Conservation (phyloP, 2,888 invertebrate genomes). For the Iselma pallidipennis region DNA sequence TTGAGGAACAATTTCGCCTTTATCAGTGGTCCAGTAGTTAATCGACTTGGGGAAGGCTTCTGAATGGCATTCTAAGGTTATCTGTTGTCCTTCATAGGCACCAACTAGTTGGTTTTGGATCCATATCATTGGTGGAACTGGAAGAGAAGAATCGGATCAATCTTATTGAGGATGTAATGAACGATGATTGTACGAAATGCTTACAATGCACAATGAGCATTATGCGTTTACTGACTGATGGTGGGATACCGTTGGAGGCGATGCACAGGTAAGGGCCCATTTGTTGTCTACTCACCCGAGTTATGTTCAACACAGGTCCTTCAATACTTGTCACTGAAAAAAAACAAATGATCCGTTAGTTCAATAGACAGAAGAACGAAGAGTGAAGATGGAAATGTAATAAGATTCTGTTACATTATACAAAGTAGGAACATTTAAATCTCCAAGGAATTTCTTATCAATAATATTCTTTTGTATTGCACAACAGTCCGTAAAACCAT, state of each 20-base stretch:
- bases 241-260: constrained; percentile 80
- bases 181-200: constrained; percentile 50
- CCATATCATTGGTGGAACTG: constrained; percentile 85
- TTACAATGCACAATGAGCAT: constrained; percentile 84
- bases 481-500: neutral
- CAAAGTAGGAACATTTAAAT: neutral
- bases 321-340: constrained; percentile 65
- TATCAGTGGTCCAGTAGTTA: constrained; percentile 82
- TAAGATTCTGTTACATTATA: neutral
- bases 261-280: constrained; percentile 81
- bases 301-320: constrained; percentile 68
- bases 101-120: constrained; percentile 84
- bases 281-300: constrained; percentile 70
- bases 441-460: neutral
- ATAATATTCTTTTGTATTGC: neutral
- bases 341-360: constrained; percentile 6
- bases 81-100: constrained; percentile 72
- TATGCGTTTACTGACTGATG: constrained; percentile 78
- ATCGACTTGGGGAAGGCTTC: constrained; percentile 86
- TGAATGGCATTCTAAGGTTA: constrained; percentile 79
- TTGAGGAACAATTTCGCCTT: constrained; percentile 75
- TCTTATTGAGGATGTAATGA: neutral
- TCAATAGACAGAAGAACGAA: no score
- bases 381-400: neutral
- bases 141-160: constrained; percentile 36